phyloP scores from a whole-genome alignment of 2,888 invertebrate species.

The Bellardia bayeri region DNA sequence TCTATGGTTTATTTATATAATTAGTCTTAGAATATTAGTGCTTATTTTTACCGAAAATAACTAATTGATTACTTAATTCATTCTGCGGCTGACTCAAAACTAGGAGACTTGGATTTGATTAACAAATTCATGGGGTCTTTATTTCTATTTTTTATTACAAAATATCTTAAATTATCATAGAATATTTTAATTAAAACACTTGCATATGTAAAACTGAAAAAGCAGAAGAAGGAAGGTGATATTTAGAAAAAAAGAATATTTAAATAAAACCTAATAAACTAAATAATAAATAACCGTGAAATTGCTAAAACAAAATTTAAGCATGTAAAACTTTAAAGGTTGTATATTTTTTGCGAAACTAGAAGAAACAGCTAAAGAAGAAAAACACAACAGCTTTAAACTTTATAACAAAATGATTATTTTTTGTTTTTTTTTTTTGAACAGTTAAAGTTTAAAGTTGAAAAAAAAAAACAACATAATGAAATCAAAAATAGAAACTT shows the following conservation, averaged over 20 bases:
- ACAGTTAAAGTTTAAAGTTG: conserved; percentile 40
- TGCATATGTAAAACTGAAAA: not conserved
- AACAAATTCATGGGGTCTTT: no score
- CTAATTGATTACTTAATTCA: no score
- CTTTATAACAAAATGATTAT: not conserved
- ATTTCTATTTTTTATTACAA: no score
- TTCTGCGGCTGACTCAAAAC: no score
- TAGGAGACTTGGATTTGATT: no score
- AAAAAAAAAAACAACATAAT: conserved; percentile 6
- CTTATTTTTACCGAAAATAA: no score
- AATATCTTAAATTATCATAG: no score
- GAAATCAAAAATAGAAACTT: conserved; percentile 6
- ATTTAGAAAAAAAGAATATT: not conserved
- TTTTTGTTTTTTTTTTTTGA: conserved; percentile 8
- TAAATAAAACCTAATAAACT: conserved; percentile 8
- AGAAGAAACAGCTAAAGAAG: not conserved
- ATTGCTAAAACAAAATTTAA: conserved; percentile 17
- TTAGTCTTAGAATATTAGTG: no score
- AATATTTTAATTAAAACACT: not conserved
- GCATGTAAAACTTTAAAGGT: conserved; percentile 28
- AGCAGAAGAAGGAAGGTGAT: not conserved
- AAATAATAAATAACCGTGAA: conserved; percentile 42
- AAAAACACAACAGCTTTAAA: conserved; percentile 4
- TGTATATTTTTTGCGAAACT: not conserved
- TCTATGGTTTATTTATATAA: no score